Percentiles rank a stretch among this genome's conserved stretches.
These are phyloP conservation scores for Epicauta chinensis DNA, from an alignment of 1,140 invertebrate species.

Conservation along the genomic window DNA sequence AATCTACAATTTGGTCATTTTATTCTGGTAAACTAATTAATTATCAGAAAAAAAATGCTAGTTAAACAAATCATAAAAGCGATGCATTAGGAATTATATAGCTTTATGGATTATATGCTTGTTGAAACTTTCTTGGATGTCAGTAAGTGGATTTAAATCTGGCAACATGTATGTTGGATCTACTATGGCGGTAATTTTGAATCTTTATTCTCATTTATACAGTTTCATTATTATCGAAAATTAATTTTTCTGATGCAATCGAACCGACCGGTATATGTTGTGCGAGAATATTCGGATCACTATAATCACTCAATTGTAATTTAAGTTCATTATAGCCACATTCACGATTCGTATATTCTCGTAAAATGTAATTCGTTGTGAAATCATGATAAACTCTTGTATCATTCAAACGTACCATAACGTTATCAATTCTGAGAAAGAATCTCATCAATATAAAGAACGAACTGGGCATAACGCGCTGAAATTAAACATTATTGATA, in stretches of 20 bases:
- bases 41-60: too few relatives aligned
- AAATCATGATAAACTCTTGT: slow-evolving; percentile 87
- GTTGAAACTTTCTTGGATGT: too few relatives aligned
- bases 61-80: too few relatives aligned
- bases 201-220: too few relatives aligned
- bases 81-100: too few relatives aligned
- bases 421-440: slow-evolving; percentile 91
- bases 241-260: slow-evolving; percentile 36
- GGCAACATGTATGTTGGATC: too few relatives aligned
- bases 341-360: slow-evolving; percentile 72
- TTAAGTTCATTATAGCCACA: slow-evolving; percentile 57
- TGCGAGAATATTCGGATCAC: slow-evolving; percentile 39
- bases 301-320: slow-evolving; percentile 39
- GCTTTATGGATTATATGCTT: too few relatives aligned
- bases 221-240: slow-evolving; percentile 10
- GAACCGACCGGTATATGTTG: slow-evolving; percentile 36
- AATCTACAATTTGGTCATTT: too few relatives aligned
- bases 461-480: slow-evolving; percentile 92
- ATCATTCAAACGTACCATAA: slow-evolving; percentile 84
- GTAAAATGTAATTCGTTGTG: slow-evolving; percentile 63
- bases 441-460: slow-evolving; percentile 89
- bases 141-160: too few relatives aligned
- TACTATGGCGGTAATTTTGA: too few relatives aligned
- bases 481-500: slow-evolving; percentile 42
- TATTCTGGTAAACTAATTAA: not conserved